phyloP scores from a whole-genome alignment of 2,797 vertebrate genomes.

The Heliangelus exortis region DNA sequence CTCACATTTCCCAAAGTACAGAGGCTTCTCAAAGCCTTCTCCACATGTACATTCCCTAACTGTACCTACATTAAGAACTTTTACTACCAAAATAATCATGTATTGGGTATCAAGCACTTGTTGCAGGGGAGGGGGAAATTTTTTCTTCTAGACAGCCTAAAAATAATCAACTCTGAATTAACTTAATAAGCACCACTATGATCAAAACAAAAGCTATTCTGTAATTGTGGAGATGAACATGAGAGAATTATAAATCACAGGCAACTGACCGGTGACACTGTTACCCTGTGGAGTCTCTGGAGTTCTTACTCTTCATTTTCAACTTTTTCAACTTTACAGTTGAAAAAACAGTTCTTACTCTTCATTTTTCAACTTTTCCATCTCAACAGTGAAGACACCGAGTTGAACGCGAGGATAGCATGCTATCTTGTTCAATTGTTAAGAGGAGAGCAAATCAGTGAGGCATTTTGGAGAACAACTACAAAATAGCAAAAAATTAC shows the following conservation, averaged over 20 bases:
- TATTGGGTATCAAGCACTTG: background rate
- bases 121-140: rapidly evolving
- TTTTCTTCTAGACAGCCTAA: background rate
- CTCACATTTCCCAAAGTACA: background rate
- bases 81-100: background rate
- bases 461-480: background rate
- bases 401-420: background rate
- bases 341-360: background rate
- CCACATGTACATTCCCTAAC: too few species aligned
- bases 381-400: background rate
- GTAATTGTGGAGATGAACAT: background rate
- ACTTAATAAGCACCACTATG: background rate
- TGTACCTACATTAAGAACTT: background rate
- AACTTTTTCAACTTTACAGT: too few species aligned
- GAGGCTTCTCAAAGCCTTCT: background rate
- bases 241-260: background rate
- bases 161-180: background rate
- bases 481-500: background rate
- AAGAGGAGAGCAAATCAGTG: background rate
- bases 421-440: background rate
- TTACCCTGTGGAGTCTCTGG: background rate
- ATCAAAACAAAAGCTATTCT: background rate
- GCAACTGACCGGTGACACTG: background rate
- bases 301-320: background rate
- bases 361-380: background rate